Evolutionary conservation across 2,113 vertebrate species (phyloP), one percentile per base, ranked within the genome.

Genomic region (Glareola pratincola): DNA sequence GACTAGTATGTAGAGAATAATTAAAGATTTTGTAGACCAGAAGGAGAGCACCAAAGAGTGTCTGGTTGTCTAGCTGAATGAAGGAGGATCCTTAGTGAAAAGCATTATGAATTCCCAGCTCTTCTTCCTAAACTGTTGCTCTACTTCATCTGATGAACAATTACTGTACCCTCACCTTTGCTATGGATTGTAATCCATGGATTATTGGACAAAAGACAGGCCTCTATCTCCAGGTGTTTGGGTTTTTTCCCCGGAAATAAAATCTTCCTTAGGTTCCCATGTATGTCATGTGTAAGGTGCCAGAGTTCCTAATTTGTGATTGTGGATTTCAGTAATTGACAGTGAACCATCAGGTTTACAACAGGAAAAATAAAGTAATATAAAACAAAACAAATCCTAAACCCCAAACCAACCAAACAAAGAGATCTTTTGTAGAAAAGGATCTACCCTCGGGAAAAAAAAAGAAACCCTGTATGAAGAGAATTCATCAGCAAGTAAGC

Each of bases 201-300:
- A 23, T 23, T 63, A 21, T 34, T 59, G 24, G 48, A 72, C 8
- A 75, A 86, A 86, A 83, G 41, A 36, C 30, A 68, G 7, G 43
- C 7, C 7, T 71, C 11, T 62, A 4, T 29, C 10, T 74, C 41
- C 5, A 29, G 6, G 10, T 56, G 8, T 0, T 12, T 26, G n/a
- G n/a, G n/a, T 43, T 32, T 57, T 59, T 36, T 7, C 4, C 8
- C 10, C 41, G 14, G 68, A 83, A 45, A 59, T 27, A 76, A 76
- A 90, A 57, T 50, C 14, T 51, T 75, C 45, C 32, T 81, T 71
- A 51, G 4, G 12, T 76, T 85, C 23, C 43, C 32, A 48, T 12
- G 4, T 53, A n/a, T 0, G 1, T 43, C 26, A 29, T 53, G 5
- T 8, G 2, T 54, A 69, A 82, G 14, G 16, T 80, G 4, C 4